A percentile compares a stretch with the other conserved stretches of the same genome.
phyloP scores from a whole-genome alignment of 2,797 vertebrate genomes.

The Danio jaintianensis region DNA sequence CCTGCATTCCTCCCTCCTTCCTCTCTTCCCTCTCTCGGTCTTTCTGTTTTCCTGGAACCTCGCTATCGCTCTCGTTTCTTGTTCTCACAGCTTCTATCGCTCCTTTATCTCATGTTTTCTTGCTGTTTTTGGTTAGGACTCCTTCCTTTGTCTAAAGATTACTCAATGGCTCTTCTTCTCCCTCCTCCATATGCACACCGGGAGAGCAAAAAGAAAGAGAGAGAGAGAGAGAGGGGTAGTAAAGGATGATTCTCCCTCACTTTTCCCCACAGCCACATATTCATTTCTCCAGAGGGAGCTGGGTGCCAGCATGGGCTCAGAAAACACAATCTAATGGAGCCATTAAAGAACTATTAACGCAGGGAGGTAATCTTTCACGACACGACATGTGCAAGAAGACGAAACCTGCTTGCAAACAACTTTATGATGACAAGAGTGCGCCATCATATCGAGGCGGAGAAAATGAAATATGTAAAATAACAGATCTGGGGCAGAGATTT shows the following conservation, averaged over 20 bases:
- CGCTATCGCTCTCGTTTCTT: neutral
- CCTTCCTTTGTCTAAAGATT: constrained; percentile 35
- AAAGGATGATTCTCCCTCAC: constrained; percentile 32
- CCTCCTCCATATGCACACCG: constrained; percentile 1
- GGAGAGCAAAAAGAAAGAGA: neutral
- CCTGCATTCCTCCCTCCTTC: constrained; percentile 23
- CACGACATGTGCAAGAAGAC: constrained; percentile 50
- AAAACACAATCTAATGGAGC: constrained; percentile 69
- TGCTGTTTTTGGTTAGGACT: constrained; percentile 15
- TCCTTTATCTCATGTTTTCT: constrained; percentile 29
- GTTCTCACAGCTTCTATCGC: constrained; percentile 9
- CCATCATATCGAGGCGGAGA: constrained; percentile 20
- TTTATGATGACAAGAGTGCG: constrained; percentile 37
- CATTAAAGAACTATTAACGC: constrained; percentile 74
- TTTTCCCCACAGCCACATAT: constrained; percentile 46
- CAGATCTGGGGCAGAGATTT: constrained; percentile 26
- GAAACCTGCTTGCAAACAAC: constrained; percentile 42
- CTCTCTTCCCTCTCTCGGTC: constrained; percentile 1
- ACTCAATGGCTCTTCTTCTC: constrained; percentile 20
- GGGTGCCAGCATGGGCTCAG: constrained; percentile 60
- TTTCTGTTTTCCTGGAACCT: neutral
- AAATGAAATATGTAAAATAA: constrained; percentile 43
- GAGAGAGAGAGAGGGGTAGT: neutral
- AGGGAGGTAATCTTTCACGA: constrained; percentile 68
- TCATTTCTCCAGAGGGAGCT: constrained; percentile 56